Conservation (phyloP, 2,888 invertebrate species). For the Philonicus albiceps region DNA sequence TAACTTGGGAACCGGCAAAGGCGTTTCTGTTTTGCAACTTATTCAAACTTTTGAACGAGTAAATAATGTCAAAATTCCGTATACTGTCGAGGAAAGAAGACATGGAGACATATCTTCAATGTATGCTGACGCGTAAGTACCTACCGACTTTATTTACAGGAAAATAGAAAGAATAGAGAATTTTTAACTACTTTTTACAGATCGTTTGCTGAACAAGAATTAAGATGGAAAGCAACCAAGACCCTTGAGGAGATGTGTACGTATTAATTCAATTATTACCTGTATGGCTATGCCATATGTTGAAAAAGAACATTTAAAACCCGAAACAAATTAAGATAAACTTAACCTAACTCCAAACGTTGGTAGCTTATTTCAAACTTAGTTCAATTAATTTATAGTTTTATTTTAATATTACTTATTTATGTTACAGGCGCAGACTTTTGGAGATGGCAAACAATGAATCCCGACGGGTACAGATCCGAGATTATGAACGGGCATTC, state of each 20-base stretch:
- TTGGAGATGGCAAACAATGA: constrained; percentile 90
- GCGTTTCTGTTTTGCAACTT: constrained; percentile 87
- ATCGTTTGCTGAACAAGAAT: constrained; percentile 74
- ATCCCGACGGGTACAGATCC: constrained; percentile 75
- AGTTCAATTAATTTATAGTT: not conserved
- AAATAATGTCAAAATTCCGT: constrained; percentile 47
- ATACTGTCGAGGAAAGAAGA: constrained; percentile 72
- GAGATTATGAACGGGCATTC: constrained; percentile 44
- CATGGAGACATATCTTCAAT: constrained; percentile 85
- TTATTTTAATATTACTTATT: not conserved
- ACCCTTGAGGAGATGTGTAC: constrained; percentile 82
- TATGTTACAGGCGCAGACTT: constrained; percentile 77
- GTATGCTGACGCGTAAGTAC: constrained; percentile 76
- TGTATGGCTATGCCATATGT: not conserved
- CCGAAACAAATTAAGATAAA: too few species aligned
- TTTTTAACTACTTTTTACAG: constrained; percentile 20
- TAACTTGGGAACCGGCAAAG: constrained; percentile 84
- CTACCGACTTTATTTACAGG: not conserved
- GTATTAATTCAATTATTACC: not conserved
- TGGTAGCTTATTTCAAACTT: too few species aligned
- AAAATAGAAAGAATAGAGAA: not conserved
- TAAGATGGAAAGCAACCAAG: constrained; percentile 84
- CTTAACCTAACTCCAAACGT: too few species aligned
- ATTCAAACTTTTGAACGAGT: constrained; percentile 76
- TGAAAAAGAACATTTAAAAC: too few species aligned